Base-by-base conservation (phyloP, 2,797 vertebrate species). In the Cuculus canorus region DNA sequence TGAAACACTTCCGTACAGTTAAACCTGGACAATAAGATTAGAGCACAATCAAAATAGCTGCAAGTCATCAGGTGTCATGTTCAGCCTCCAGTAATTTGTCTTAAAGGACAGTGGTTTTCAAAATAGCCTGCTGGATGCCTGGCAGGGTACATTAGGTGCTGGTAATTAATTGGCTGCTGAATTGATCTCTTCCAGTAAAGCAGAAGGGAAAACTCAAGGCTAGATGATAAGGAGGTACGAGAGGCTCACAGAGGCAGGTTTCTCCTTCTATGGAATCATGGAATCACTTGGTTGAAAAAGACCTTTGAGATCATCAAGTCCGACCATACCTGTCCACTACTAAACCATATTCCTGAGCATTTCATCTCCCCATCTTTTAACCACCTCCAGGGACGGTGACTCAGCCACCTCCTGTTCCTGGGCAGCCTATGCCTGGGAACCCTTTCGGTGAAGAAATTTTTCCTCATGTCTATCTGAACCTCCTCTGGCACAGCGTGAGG, bases 91-190 rank as follows among this genome's bases (percentile, higher is more conserved):
- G 65, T 86, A 79, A 75, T 86, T 90, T 85, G 66, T 90, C 85
- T 91, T 56, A 35, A 66, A 76, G 82, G 89, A 77, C 12, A 2
- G 50, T 43, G 66, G 57, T 65, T 95, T 93, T 92, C 73, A 90
- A 92, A 93, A 66, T 21, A 82, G 70, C 86, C 64, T 81, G 75
- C 85, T 75, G 86, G 88, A 30, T 86, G 89, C 70, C 78, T 93
- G 92, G 89, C 75, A 86, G 75, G 12, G 2, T 43, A 2, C 4
- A 21, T 71, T 92, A 92, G 71, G 35, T 68, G 73, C 78, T 3
- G 11, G 25, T 93, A 95, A 96, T 96, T 94, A 95, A 95, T 88
- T 95, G 76, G 76, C 82, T 92, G 95, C 69, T 95, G 88, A 90
- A 83, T 7, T 91, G 91, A 88, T 91, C 77, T 41, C 61, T 95